Base-by-base conservation (phyloP, 2,888 invertebrate species). In the Gonocerus acuteangulatus region DNA sequence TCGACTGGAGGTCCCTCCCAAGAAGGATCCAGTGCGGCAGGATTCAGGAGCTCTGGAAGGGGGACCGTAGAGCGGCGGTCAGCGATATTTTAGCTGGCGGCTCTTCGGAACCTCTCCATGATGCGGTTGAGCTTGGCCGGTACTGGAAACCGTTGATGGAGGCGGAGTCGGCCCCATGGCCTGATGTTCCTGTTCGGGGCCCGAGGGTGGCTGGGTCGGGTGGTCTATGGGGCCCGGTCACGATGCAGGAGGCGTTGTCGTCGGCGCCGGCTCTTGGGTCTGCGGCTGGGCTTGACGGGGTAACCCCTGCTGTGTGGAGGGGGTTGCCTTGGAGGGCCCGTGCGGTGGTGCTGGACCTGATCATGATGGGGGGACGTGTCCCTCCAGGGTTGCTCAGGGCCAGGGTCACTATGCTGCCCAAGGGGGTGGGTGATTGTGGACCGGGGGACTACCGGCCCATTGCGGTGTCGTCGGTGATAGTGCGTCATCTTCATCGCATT, bases 401-500 rank as follows among this genome's bases (percentile, higher is more conserved):
- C 7, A 39, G 61, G 11, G 45, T 56, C 2, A 52, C 58, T 36
- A 36, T 63, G 16, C 42, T 63, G 13, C 63, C 61, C 11, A 64
- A 64, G 42, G 32, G 11, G 19, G 57, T 15, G 42, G 21, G 4
- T 6, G 34, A 23, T 19, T 16, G 2, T 9, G 45, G 58, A 1
- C 61, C 61, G 34, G 19, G 19, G 9, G 48, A 64, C 16, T 58
- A 39, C 16, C 0, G 61, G 18, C 61, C 62, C 1, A 62, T 68
- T 19, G 51, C 66, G n/a, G 60, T 68, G 9, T 44, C 48, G 6
- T 65, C 65, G 21, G 60, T 67, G 9, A 15, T 65, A 7, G 48
- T 64, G 2, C 48, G 65, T 48, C 61, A 65, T n/a, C 44, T 67
- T 3, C 64, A 67, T 34, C 57, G 52, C 27, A 48, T 67, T 13